Conservation (phyloP, 2,888 invertebrate genomes). For the Myopa tessellatipennis region DNA sequence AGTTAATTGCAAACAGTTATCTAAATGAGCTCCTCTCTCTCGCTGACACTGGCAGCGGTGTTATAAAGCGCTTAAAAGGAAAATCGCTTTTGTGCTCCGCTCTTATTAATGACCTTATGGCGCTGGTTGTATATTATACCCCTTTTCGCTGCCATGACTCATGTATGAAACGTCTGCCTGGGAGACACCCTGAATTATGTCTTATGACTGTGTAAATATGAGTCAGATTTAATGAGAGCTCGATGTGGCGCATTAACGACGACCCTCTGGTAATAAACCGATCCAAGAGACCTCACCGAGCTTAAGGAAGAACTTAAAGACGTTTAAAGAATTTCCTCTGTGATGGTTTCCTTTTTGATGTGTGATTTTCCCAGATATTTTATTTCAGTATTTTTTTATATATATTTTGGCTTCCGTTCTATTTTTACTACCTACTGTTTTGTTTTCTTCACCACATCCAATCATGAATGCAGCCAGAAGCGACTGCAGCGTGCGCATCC, state of each 20-base stretch:
- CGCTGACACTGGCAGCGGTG: constrained; percentile 11
- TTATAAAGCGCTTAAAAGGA: constrained; percentile 42
- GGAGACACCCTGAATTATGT: neutral
- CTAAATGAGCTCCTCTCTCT: constrained; percentile 61
- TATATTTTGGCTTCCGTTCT: too few species aligned
- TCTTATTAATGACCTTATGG: constrained; percentile 62
- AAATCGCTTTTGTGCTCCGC: constrained; percentile 52
- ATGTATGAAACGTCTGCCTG: neutral
- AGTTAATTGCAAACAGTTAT: constrained; percentile 66
- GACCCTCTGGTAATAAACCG: neutral
- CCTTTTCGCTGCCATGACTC: neutral
- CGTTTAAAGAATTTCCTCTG: neutral
- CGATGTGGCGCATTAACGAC: constrained; percentile 44
- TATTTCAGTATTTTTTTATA: too few species aligned
- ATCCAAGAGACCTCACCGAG: neutral
- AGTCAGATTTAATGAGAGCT: constrained; percentile 27
- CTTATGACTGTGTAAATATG: neutral
- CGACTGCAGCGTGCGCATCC: neutral
- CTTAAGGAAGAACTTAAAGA: neutral
- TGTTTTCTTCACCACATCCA: neutral
- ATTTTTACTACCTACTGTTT: too few species aligned
- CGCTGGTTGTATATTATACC: constrained; percentile 43
- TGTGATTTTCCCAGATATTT: too few species aligned
- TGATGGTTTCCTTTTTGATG: neutral
- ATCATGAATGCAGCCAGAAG: neutral